phyloP scores from a whole-genome alignment of 1,140 invertebrate genomes.

The Drosophila ohnishii region DNA sequence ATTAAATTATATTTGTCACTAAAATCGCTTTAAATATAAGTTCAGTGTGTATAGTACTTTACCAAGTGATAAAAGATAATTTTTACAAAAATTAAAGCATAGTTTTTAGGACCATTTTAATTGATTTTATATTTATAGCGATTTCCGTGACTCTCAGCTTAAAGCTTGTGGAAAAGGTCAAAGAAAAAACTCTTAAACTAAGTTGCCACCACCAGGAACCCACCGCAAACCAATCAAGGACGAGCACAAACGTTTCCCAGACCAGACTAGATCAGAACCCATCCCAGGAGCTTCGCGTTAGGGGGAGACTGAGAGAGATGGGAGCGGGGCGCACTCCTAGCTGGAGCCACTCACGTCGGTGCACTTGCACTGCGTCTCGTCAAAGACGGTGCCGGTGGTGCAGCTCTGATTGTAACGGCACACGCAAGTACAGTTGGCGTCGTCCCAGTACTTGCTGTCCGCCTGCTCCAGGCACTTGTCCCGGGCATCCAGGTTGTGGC shows the following conservation, averaged over 20 bases:
- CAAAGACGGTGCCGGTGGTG: constrained; percentile 85
- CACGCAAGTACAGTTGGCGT: constrained; percentile 85
- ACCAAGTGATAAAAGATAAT: no score
- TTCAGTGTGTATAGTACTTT: no score
- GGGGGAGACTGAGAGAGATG: neutral
- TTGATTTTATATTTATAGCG: no score
- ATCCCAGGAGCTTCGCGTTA: constrained; percentile 6
- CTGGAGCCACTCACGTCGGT: constrained; percentile 74
- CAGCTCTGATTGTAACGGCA: constrained; percentile 85
- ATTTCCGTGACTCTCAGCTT: no score
- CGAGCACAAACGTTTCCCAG: constrained; percentile 27
- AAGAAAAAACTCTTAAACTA: constrained; percentile 11
- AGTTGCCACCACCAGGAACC: constrained; percentile 27
- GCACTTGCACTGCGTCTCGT: constrained; percentile 86
- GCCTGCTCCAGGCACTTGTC: constrained; percentile 84
- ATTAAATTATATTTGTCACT: no score
- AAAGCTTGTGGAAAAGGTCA: neutral
- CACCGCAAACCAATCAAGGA: constrained; percentile 40
- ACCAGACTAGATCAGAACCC: constrained; percentile 26
- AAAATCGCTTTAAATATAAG: no score
- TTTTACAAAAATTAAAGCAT: no score
- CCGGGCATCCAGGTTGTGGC: constrained; percentile 86
- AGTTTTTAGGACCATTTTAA: no score
- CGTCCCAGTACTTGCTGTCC: constrained; percentile 86
- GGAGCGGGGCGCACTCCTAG: constrained; percentile 10